phyloP scores from a whole-genome alignment of 2,113 vertebrate species.

The Odobenus rosmarus region DNA sequence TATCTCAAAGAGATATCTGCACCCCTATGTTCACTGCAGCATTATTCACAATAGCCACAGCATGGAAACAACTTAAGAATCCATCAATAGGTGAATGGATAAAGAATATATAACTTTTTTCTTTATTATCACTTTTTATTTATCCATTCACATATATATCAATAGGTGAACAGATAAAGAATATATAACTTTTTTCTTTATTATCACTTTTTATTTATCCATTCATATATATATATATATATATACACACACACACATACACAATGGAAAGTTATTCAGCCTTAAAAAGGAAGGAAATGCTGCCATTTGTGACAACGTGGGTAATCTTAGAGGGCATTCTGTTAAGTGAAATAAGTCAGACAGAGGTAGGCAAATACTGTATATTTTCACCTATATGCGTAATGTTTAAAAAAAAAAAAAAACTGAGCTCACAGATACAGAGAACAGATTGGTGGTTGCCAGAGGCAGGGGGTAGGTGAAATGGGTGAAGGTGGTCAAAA shows the following conservation, averaged over 20 bases:
- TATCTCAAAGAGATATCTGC: neutral
- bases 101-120: neutral
- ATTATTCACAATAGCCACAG: neutral
- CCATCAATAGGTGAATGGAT: neutral
- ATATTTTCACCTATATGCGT: neutral
- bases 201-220: neutral
- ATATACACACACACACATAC: neutral
- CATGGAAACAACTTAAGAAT: neutral
- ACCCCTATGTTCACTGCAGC: neutral
- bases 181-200: neutral
- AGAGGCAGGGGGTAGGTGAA: neutral
- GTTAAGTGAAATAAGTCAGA: neutral
- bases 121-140: neutral
- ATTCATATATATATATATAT: too few relatives aligned
- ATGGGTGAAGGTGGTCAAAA: neutral
- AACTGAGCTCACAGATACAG: neutral
- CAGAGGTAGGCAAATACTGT: neutral
- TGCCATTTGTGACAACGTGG: neutral
- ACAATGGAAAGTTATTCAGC: neutral
- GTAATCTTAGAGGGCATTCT: neutral
- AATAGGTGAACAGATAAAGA: neutral
- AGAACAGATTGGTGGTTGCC: neutral
- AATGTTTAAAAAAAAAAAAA: neutral
- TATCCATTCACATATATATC: neutral
- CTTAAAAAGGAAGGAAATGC: neutral